phyloP scores from a whole-genome alignment of 2,797 vertebrate genomes.

The Hipposideros larvatus region DNA sequence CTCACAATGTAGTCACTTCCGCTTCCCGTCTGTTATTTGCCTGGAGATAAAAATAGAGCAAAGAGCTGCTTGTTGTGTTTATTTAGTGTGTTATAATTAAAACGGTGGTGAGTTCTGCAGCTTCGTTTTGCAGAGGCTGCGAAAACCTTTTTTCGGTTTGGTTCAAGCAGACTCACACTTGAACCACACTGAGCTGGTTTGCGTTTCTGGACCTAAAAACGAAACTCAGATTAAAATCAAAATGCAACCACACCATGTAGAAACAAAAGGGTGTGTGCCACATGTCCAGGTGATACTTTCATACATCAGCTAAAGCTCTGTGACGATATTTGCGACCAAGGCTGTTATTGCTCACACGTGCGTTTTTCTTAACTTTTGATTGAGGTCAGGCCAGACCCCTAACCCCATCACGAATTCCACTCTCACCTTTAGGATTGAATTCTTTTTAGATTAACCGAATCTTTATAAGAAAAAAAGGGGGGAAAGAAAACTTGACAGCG shows the following conservation, averaged over 20 bases:
- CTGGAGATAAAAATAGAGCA: conserved; percentile 58
- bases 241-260: background rate
- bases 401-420: background rate
- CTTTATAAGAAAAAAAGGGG: background rate
- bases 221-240: conserved; percentile 28
- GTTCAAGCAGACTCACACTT: conserved; percentile 78
- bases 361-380: background rate
- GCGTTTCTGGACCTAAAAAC: conserved; percentile 67
- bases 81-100: conserved; percentile 81
- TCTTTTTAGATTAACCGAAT: conserved; percentile 52
- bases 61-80: conserved; percentile 68
- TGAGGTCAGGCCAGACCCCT: background rate
- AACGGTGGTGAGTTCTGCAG: conserved; percentile 68
- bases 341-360: background rate
- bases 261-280: background rate
- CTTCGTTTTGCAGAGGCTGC: conserved; percentile 67
- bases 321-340: background rate
- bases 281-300: background rate
- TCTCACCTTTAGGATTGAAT: background rate
- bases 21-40: conserved; percentile 33
- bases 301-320: background rate
- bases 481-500: background rate
- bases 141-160: conserved; percentile 76
- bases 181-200: background rate
- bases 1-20: conserved; percentile 58